A percentile compares a stretch with the other conserved stretches of the same genome.
phyloP scores from a whole-genome alignment of 2,888 invertebrate genomes.

The Clunio marinus region DNA sequence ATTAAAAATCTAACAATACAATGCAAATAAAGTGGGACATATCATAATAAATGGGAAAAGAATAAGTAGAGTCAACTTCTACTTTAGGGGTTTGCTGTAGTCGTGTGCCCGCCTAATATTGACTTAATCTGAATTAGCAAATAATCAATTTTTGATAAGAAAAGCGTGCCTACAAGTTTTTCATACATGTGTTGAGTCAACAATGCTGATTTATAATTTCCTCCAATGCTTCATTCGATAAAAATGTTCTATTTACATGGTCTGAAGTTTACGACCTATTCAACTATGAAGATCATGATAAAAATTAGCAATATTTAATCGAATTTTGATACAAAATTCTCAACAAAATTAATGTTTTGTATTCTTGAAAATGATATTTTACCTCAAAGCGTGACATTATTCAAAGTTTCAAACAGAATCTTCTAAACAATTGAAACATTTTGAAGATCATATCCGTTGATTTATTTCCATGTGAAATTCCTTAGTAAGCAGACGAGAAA shows the following conservation, averaged over 20 bases:
- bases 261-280: too few relatives aligned
- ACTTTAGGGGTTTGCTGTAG: neutral
- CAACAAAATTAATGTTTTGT: neutral
- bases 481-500: slow-evolving; percentile 2
- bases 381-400: slow-evolving; percentile 5
- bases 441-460: slow-evolving; percentile 5
- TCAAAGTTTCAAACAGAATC: neutral
- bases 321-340: neutral
- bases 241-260: neutral
- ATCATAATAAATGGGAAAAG: neutral
- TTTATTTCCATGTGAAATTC: neutral
- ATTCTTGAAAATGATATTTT: too few relatives aligned
- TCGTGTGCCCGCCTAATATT: slow-evolving; percentile 39
- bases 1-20: too few relatives aligned
- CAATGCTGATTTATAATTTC: neutral
- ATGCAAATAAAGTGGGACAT: slow-evolving; percentile 7
- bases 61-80: neutral
- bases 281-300: too few relatives aligned
- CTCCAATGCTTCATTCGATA: neutral
- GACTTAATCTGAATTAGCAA: slow-evolving; percentile 37
- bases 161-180: slow-evolving; percentile 28
- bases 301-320: slow-evolving; percentile 15
- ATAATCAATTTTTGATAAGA: slow-evolving; percentile 35
- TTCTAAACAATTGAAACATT: neutral
- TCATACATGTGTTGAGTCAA: too few relatives aligned